Evolutionary conservation across 2,113 vertebrate genomes (phyloP).

Genomic region (Rhea pennata): DNA sequence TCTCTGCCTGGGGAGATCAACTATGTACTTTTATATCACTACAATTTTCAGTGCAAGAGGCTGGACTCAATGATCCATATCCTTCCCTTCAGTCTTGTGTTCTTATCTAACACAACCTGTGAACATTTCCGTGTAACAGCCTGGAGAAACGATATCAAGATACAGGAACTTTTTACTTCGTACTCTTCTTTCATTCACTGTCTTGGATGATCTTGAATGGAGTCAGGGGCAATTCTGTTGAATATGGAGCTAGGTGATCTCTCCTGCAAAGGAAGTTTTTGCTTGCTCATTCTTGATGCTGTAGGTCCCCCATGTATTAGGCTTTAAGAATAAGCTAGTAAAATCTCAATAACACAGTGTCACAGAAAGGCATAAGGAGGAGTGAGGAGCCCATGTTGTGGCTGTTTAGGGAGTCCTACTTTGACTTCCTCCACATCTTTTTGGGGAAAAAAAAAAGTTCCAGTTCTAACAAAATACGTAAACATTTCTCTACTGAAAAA

Average conservation of each 20-base stretch:
- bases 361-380: background rate
- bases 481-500: background rate
- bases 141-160: background rate
- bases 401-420: background rate
- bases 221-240: background rate
- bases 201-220: background rate
- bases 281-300: background rate
- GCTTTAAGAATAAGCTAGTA: background rate
- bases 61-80: background rate
- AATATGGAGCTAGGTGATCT: background rate
- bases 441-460: background rate
- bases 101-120: background rate
- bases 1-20: background rate
- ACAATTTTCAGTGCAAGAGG: background rate
- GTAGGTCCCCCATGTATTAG: background rate
- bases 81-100: background rate
- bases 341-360: background rate
- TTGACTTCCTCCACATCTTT: background rate
- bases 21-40: background rate
- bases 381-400: background rate
- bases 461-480: background rate
- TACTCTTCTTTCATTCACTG: background rate
- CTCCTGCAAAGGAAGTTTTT: background rate
- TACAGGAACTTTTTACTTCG: background rate
- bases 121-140: background rate